A percentile compares a stretch with the other conserved stretches of the same genome.
phyloP scores from a whole-genome alignment of 2,888 invertebrate species.

The Spatulosminthurus flaviceps region DNA sequence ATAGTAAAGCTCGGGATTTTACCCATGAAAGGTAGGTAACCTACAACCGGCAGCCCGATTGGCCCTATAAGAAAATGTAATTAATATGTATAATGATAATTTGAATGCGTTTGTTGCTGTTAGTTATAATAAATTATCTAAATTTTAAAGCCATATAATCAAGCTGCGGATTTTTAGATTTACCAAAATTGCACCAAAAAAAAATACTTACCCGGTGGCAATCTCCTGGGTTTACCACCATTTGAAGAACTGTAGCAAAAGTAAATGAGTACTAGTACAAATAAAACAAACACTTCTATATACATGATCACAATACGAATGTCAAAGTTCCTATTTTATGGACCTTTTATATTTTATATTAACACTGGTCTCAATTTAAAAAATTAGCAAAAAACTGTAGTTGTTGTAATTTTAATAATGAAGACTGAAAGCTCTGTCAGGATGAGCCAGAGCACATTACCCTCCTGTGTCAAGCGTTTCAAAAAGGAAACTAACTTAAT shows the following conservation, averaged over 20 bases:
- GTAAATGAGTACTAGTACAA: background rate
- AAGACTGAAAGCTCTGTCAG: no score
- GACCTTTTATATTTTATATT: no score
- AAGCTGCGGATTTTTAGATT: no score
- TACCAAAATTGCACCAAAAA: no score
- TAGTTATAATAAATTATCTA: background rate
- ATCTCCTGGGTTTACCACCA: background rate
- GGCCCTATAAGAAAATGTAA: conserved; percentile 50
- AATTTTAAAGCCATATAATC: no score
- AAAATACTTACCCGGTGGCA: conserved; percentile 27
- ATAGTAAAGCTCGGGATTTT: conserved; percentile 58
- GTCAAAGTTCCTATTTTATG: no score
- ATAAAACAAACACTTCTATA: conserved; percentile 14
- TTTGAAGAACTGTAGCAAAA: background rate
- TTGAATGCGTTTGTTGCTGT: background rate
- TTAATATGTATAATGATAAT: background rate
- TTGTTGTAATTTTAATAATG: no score
- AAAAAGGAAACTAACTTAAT: background rate
- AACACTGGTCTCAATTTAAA: no score
- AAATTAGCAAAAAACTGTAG: no score
- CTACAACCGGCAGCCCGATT: conserved; percentile 53
- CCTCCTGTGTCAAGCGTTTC: background rate
- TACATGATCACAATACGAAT: conserved; percentile 19
- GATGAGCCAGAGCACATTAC: no score
- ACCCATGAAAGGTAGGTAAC: conserved; percentile 61